A percentile compares a stretch with the other conserved stretches of the same genome.
These are phyloP conservation scores for Orientallactaga sibirica DNA, from an alignment of 2,797 vertebrate genomes.

Conservation along the genomic window DNA sequence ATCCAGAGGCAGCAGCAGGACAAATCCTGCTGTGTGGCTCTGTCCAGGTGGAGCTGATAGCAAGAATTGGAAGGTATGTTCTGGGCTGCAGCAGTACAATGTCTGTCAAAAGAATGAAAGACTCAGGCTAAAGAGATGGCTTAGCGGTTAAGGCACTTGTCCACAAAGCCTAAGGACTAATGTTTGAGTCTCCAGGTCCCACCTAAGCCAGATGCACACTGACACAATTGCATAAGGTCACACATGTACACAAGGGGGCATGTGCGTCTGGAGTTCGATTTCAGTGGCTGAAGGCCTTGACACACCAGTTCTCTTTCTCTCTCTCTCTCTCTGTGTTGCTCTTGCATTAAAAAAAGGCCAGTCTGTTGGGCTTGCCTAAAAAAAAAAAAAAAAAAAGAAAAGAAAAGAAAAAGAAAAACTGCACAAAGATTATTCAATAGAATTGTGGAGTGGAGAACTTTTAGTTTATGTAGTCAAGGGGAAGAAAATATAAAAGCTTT, in stretches of 20 bases:
- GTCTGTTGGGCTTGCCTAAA: too few species aligned
- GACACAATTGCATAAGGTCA: background rate
- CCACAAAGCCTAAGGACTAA: too few species aligned
- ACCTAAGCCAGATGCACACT: background rate
- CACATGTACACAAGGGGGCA: too few species aligned
- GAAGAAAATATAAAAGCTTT: background rate
- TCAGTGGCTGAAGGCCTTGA: too few species aligned
- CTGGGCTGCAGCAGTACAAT: background rate
- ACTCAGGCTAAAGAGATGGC: background rate
- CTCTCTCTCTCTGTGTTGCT: too few species aligned
- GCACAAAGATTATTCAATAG: slow-evolving; percentile 11
- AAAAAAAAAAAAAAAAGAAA: too few species aligned
- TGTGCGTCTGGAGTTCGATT: too few species aligned
- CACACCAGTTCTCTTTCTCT: too few species aligned
- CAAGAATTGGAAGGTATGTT: background rate
- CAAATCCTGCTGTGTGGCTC: background rate
- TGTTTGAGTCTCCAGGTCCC: too few species aligned
- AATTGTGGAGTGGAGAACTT: background rate
- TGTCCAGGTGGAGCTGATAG: background rate
- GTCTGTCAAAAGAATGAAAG: background rate
- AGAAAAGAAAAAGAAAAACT: background rate
- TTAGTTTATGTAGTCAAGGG: background rate
- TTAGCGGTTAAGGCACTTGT: too few species aligned
- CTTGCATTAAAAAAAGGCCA: too few species aligned
- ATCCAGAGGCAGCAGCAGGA: background rate